These are phyloP conservation scores for Menidia beryllina DNA, from an alignment of 2,113 vertebrate genomes.

Conservation along the genomic window DNA sequence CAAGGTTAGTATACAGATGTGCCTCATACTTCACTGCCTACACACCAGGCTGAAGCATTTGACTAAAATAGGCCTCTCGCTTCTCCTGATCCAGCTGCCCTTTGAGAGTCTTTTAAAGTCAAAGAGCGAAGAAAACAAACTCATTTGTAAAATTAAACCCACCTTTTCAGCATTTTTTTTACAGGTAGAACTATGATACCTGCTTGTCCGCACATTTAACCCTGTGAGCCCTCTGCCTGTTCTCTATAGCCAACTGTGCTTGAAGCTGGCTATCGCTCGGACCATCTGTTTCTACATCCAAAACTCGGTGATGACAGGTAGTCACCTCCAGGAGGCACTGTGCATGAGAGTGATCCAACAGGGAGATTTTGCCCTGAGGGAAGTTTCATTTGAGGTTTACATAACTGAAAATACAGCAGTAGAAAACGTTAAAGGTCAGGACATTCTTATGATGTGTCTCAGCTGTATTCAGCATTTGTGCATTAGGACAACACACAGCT, in stretches of 20 bases:
- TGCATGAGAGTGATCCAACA: constrained; percentile 76
- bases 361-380: constrained; percentile 73
- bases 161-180: not conserved
- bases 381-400: constrained; percentile 25
- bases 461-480: not conserved
- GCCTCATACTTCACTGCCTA: constrained; percentile 60
- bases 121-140: not conserved
- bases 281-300: constrained; percentile 70
- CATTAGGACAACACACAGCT: not conserved
- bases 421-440: not conserved
- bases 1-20: constrained; percentile 42
- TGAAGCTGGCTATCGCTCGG: constrained; percentile 74
- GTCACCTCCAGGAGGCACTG: constrained; percentile 81
- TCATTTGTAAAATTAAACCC: not conserved
- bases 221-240: constrained; percentile 76
- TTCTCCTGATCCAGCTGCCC: constrained; percentile 82
- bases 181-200: constrained; percentile 56
- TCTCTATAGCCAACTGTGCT: constrained; percentile 73
- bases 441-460: not conserved
- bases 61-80: constrained; percentile 65
- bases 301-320: constrained; percentile 75
- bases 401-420: constrained; percentile 1
- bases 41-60: constrained; percentile 65
- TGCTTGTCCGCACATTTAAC: constrained; percentile 80
- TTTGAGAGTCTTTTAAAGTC: constrained; percentile 74